Percentiles rank a stretch among this genome's conserved stretches.
Evolutionary conservation across 2,888 invertebrate species (phyloP).

Genomic region (Oxytorus armatus): DNA sequence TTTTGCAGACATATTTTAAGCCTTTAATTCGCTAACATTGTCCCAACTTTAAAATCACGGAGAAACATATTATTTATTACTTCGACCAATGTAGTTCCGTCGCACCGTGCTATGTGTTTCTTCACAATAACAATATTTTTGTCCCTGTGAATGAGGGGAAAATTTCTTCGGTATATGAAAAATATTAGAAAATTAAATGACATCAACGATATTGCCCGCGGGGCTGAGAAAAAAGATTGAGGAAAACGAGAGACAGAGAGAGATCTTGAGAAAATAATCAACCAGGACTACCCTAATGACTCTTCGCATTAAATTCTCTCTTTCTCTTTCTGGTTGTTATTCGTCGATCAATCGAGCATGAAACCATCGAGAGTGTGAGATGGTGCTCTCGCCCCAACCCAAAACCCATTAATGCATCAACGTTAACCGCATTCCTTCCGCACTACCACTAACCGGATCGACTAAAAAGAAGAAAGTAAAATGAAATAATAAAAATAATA

Average conservation of each 20-base stretch:
- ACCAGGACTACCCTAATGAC: constrained; percentile 72
- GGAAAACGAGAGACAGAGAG: constrained; percentile 1
- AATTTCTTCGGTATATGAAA: too few relatives aligned
- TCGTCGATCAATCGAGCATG: constrained; percentile 67
- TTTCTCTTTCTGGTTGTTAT: constrained; percentile 20
- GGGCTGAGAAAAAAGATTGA: constrained; percentile 14
- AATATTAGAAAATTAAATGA: too few relatives aligned
- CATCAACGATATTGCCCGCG: background rate
- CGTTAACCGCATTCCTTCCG: constrained; percentile 64
- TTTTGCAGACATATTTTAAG: too few relatives aligned
- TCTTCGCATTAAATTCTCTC: constrained; percentile 72
- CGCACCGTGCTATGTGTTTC: too few relatives aligned
- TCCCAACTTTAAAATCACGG: too few relatives aligned
- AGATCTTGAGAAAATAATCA: constrained; percentile 69
- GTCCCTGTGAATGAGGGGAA: too few relatives aligned
- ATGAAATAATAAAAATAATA: constrained; percentile 37
- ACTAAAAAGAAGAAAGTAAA: constrained; percentile 46
- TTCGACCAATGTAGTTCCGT: too few relatives aligned
- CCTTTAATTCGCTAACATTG: too few relatives aligned
- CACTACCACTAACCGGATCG: constrained; percentile 60
- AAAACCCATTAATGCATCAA: constrained; percentile 64
- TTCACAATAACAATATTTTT: too few relatives aligned
- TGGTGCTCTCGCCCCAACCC: constrained; percentile 51
- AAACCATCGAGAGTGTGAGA: constrained; percentile 61
- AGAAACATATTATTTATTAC: too few relatives aligned